Evolutionary conservation across 2,888 invertebrate genomes (phyloP), one percentile per base, ranked within the genome.

Genomic region (Tetragonula carbonaria): DNA sequence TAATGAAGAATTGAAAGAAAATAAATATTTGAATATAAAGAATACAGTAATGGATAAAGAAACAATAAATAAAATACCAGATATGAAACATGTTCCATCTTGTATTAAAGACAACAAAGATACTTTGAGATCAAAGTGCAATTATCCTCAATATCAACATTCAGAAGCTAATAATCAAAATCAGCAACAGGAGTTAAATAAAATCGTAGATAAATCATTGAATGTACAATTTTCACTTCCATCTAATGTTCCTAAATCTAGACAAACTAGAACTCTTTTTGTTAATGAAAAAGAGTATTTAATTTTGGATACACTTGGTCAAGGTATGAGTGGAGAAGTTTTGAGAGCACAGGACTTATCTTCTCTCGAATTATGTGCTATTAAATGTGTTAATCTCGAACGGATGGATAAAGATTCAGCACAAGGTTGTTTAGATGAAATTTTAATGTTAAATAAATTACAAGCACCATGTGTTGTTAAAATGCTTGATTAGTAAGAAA

Each of bases 321-420:
- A 96, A 90, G 99, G 99, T n/a, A 99, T 98, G 63, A 98, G 98
- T 78, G 98, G 98, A 92, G 96, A 97, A 94, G 99, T 99, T 5
- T 97, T 96, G 77, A 95, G 96, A 94, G 96, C 95, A 68, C 95
- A 97, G 95, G 97, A 97, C 66, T 95, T 97, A 84, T 96, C 97
- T 91, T 95, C 95, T 18, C 95, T 96, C 66, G 96, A 95, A 66
- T 95, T 97, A 83, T 95, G 96, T 88, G 98, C 98, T 0, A 96
- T 98, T 67, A 98, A 99, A 95, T 96, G 97, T 91, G 99, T 99
- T 0, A 96, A 97, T 94, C 95, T 99, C 73, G 96, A 96, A 33
- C 96, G 96, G 21, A 95, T 95, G 38, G 98, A 98, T 93, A 96
- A 96, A 73, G 95, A 96, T 18, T 95, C 97, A 50, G 96, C 97